Conservation (phyloP, 2,888 invertebrate genomes). For the Hetaerina titia region DNA sequence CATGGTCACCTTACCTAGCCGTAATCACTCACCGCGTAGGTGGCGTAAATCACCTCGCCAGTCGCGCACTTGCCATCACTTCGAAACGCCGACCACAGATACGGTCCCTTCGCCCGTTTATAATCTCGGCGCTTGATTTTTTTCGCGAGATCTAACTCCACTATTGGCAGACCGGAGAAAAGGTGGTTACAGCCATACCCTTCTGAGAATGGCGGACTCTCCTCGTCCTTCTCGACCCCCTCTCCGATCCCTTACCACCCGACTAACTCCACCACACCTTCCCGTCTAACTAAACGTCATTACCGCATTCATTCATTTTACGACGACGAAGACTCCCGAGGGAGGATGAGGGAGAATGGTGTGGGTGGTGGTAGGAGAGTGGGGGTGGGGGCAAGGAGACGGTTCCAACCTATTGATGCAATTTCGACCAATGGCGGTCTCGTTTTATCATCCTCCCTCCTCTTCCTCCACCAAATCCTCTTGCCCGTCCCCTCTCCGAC, state of each 20-base stretch:
- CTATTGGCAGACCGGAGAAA: neutral
- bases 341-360: neutral
- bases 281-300: neutral
- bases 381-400: neutral
- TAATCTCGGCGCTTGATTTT: neutral
- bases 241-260: neutral
- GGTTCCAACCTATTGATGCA: neutral
- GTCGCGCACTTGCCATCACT: neutral
- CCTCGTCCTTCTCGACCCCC: neutral
- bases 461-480: neutral
- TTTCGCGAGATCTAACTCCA: neutral
- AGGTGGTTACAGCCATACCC: neutral
- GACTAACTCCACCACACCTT: slow-evolving; percentile 11
- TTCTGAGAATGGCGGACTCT: neutral
- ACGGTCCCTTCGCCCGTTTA: neutral
- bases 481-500: neutral
- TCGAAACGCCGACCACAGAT: neutral
- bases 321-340: neutral
- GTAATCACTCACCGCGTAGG: neutral
- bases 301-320: slow-evolving; percentile 4
- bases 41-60: neutral
- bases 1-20: neutral
- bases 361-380: neutral
- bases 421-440: slow-evolving; percentile 30
- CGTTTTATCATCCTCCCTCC: neutral